Evolutionary conservation across 1,140 invertebrate genomes (phyloP), one percentile per base, ranked within the genome.

Genomic region (Pogonomyrmex californicus): DNA sequence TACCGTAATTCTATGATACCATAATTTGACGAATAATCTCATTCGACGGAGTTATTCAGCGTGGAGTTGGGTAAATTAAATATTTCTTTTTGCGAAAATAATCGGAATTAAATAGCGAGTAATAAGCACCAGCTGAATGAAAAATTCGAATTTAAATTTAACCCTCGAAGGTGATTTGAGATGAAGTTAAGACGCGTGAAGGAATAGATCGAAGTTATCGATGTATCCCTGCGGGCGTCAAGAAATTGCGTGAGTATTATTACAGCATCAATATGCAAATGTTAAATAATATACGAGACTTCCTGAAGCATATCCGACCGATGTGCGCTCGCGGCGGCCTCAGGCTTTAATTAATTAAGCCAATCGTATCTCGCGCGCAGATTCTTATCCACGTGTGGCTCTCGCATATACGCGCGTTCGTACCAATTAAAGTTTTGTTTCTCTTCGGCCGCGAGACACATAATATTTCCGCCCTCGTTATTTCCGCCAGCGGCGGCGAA

Each of bases 381-480:
- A 81, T 81, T 81, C 49, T 70, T 81, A 81, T 70, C 78, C 77
- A 30, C 77, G 63, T 44, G 38, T 47, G 14, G 14, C 30, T 23
- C 63, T 44, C 38, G 63, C 49, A 54, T 30, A 56, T 68, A 68
- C 65, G 65, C 36, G 49, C 65, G 78, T 81, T 70, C 51, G 49
- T 81, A 70, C 49, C 78, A 70, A 81, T 81, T 81, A 81, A 81
- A 81, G 78, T 81, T 70, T 81, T 81, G 78, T 56, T 81, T 81
- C 38, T 66, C 76, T 79, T 79, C 44, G 23, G 23, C n/a, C 14
- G 14, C 63, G 47, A 41, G 47, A 56, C 78, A 81, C 63, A 70
- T 81, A 81, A 70, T 81, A 70, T 70, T 44, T 70, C 38, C 49
- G 47, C 17, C 38, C 63, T 41, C 65, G 65, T 83, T 73, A 60